phyloP scores from a whole-genome alignment of 2,113 vertebrate species.

The Cettia cetti region DNA sequence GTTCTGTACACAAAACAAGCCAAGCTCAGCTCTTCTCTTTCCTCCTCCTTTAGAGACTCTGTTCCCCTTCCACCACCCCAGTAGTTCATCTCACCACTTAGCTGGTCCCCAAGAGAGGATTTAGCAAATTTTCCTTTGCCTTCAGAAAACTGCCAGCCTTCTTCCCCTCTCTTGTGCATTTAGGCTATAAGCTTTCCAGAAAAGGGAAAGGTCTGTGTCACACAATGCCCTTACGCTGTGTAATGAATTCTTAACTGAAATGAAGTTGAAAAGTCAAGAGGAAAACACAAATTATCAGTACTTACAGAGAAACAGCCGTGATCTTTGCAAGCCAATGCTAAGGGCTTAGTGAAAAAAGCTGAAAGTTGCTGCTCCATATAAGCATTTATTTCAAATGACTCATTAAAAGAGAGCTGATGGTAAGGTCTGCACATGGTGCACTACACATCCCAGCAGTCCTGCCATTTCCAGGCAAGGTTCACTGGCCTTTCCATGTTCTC shows the following conservation, averaged over 20 bases:
- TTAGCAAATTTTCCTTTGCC: not conserved
- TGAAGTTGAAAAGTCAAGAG: not conserved
- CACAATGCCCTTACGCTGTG: accelerated
- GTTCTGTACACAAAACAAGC: not conserved
- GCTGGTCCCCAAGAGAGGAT: not conserved
- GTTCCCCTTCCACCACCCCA: not conserved
- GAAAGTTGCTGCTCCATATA: not conserved
- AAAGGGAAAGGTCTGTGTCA: not conserved
- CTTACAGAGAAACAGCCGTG: not conserved
- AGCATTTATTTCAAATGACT: not conserved
- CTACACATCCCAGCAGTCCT: not conserved
- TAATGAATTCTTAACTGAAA: not conserved
- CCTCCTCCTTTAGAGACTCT: not conserved
- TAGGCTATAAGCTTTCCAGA: not conserved
- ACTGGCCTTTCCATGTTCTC: not conserved
- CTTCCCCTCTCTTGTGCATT: not conserved
- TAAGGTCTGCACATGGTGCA: not conserved
- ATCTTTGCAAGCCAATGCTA: not conserved
- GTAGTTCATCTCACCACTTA: not conserved
- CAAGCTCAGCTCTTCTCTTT: not conserved
- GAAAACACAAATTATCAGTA: not conserved
- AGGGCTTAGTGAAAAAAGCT: not conserved
- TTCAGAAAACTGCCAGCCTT: not conserved
- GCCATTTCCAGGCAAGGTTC: not conserved
- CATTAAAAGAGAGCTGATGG: not conserved